phyloP scores from a whole-genome alignment of 2,113 vertebrate species.

The Hippocampus guttulatus region DNA sequence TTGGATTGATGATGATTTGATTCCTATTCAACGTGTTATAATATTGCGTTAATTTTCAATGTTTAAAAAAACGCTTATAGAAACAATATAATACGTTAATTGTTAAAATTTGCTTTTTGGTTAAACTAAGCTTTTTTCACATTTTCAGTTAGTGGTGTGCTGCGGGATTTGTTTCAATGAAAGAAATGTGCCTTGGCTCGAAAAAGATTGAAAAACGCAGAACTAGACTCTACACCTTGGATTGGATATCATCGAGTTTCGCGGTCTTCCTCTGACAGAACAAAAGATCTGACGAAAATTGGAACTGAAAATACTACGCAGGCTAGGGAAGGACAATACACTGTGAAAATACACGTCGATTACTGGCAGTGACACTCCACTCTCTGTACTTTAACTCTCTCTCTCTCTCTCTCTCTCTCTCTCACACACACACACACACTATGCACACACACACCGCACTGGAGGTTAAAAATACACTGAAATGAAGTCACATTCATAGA shows the following conservation, averaged over 20 bases:
- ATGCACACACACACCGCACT: constrained; percentile 3
- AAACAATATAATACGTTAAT: too few species aligned
- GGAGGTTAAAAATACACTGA: constrained; percentile 44
- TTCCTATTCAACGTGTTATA: too few species aligned
- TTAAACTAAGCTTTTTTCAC: too few species aligned
- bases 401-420: neutral
- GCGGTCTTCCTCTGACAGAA: neutral
- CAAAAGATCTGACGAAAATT: neutral
- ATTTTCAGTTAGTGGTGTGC: too few species aligned
- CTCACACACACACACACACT: neutral
- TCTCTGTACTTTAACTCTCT: constrained; percentile 1
- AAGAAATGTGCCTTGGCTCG: too few species aligned
- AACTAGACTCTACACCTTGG: neutral
- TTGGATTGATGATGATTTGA: too few species aligned
- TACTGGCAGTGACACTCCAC: neutral
- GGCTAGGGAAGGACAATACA: neutral
- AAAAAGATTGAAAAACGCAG: too few species aligned
- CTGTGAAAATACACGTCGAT: neutral
- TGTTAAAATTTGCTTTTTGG: too few species aligned
- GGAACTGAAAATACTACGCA: neutral
- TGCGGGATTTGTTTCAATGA: too few species aligned
- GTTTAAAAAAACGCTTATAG: too few species aligned
- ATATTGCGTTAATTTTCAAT: too few species aligned
- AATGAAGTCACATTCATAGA: constrained; percentile 54
- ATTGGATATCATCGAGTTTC: neutral